Conservation (phyloP, 1,140 invertebrate genomes). For the Dolichoris vasculosae region DNA sequence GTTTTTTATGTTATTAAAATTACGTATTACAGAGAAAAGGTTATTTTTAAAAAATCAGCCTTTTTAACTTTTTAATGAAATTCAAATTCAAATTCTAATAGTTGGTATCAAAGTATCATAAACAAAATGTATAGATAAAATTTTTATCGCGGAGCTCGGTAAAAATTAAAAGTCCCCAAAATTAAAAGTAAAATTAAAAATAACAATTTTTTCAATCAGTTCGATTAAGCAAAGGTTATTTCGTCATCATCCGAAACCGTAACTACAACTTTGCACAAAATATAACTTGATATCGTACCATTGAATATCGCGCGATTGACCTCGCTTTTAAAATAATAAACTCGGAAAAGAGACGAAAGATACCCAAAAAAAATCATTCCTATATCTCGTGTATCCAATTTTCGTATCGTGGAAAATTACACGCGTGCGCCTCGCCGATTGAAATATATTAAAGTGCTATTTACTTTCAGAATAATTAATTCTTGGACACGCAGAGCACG, state of each 20-base stretch:
- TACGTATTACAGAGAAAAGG: too few species aligned
- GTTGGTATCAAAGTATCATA: too few species aligned
- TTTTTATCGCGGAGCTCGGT: background rate
- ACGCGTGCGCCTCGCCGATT: background rate
- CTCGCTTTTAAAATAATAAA: constrained; percentile 29
- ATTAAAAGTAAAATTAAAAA: background rate
- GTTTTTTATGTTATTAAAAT: too few species aligned
- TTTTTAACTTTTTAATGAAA: too few species aligned
- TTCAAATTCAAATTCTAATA: too few species aligned
- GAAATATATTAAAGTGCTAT: constrained; percentile 38
- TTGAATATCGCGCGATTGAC: background rate
- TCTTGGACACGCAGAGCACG: background rate
- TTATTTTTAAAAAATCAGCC: too few species aligned
- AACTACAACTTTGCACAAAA: background rate
- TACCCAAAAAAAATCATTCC: background rate
- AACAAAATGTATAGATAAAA: background rate
- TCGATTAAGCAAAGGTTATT: background rate
- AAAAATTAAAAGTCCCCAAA: background rate
- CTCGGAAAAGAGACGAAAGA: background rate
- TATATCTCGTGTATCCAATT: background rate
- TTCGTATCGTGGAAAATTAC: constrained; percentile 13
- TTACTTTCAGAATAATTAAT: constrained; percentile 34
- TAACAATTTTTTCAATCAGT: background rate
- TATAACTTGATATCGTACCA: background rate
- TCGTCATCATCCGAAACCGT: too few species aligned